phyloP scores from a whole-genome alignment of 2,113 vertebrate species.

The Coryphaenoides rupestris region DNA sequence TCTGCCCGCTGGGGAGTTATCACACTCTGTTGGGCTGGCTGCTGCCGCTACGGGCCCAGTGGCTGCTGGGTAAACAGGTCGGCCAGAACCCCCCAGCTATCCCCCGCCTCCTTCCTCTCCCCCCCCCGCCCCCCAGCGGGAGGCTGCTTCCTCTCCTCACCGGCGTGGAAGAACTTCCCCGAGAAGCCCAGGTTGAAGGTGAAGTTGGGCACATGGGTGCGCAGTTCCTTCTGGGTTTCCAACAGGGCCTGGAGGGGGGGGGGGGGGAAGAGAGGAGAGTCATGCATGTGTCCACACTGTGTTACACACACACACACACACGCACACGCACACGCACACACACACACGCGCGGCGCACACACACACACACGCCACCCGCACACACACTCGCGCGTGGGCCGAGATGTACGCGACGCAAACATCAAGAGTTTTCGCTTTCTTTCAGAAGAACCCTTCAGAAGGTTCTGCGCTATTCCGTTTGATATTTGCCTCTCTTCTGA shows the following conservation, averaged over 20 bases:
- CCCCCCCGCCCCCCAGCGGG: too few species aligned
- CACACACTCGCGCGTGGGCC: too few species aligned
- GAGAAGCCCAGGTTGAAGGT: constrained; percentile 99
- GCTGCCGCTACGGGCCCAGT: too few species aligned
- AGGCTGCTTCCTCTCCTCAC: constrained; percentile 70
- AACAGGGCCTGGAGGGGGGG: constrained; percentile 83
- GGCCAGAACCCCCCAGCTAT: neutral
- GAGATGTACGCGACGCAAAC: constrained; percentile 12
- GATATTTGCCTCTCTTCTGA: constrained; percentile 62
- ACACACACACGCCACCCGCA: constrained; percentile 19
- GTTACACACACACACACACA: too few species aligned
- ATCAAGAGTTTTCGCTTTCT: constrained; percentile 49
- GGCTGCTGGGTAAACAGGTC: neutral
- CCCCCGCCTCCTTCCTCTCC: too few species aligned
- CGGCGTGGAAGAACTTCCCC: constrained; percentile 98
- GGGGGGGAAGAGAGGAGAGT: too few species aligned
- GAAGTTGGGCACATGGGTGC: constrained; percentile 92
- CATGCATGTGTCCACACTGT: too few species aligned
- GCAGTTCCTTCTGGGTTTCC: constrained; percentile 89
- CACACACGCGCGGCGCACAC: constrained; percentile 15
- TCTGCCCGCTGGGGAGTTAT: too few species aligned
- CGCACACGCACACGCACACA: too few species aligned
- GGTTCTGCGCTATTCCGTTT: constrained; percentile 57
- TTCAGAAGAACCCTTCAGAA: constrained; percentile 58
- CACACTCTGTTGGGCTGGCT: too few species aligned